Base-by-base conservation (phyloP, 2,113 vertebrate genomes). In the Chloropsis hardwickii region DNA sequence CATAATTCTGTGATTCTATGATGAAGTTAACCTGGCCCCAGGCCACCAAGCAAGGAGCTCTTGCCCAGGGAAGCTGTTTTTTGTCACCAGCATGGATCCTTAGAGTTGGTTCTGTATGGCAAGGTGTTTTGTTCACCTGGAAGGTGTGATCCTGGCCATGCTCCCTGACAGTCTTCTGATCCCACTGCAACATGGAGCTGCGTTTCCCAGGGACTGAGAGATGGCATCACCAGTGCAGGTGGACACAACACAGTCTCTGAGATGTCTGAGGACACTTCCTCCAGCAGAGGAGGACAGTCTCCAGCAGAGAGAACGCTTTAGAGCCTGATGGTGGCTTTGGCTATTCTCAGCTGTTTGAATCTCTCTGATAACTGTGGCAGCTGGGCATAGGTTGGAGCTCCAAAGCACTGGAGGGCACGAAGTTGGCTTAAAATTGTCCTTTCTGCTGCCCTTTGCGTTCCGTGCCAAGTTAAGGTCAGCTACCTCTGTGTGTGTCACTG, bases 401-500 rank as follows among this genome's bases (percentile, higher is more conserved):
- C 62, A 95, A 85, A 94, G 60, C 2, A 0, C 48, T 2, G 0
- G 58, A 85, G 87, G 92, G 79, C 76, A 86, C 3, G 1, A 86
- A 90, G 72, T 14, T 71, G 82, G 79, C 82, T 94, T 81, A 74
- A 78, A 86, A 86, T 48, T 94, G 64, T 74, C 53, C 76, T 94
- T 94, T 83, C 90, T 86, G 31, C 53, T 96, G 76, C 69, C 76
- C 76, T 86, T 94, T 20, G 1, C 1, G 0, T 18, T 81, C 8
- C 1, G 2, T 70, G 64, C 40, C 72, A 88, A 93, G 74, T 35
- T 66, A 69, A 86, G 35, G n/a, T 85, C 90, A 94, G 33, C 54
- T 58, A 14, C 45, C 8, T 24, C 31, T 15, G 5, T 57, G 16
- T 72, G 83, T 94, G 84, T 94, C 81, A 94, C 31, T 90, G 74